Evolutionary conservation across 2,888 invertebrate species (phyloP).

Genomic region (Netelia inedita): DNA sequence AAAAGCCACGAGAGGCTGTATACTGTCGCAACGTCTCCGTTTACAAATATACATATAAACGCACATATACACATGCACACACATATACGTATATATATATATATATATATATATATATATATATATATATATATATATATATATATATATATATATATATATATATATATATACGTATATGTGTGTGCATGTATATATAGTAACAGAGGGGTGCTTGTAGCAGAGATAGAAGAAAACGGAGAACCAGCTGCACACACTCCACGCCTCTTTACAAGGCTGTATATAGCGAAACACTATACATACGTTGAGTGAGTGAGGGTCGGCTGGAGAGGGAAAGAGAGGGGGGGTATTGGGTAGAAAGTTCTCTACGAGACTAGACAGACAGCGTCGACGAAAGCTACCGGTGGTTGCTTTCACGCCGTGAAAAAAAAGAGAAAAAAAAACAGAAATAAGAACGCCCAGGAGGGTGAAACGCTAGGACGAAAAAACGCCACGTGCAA

Average conservation of each 20-base stretch:
- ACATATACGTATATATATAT: too few relatives aligned
- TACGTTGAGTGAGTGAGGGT: neutral
- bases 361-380: neutral
- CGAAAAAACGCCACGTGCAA: slow-evolving; percentile 68
- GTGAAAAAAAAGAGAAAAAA: slow-evolving; percentile 22
- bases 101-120: neutral
- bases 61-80: slow-evolving; percentile 16
- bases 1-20: slow-evolving; percentile 11
- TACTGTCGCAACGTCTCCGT: slow-evolving; percentile 37
- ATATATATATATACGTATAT: neutral
- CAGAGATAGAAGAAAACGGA: slow-evolving; percentile 37
- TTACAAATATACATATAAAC: slow-evolving; percentile 33
- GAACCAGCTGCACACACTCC: slow-evolving; percentile 57
- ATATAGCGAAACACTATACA: slow-evolving; percentile 29
- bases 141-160: too few relatives aligned
- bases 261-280: slow-evolving; percentile 43
- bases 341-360: neutral
- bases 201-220: slow-evolving; percentile 33
- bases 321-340: neutral
- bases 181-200: too few relatives aligned
- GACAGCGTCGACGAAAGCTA: slow-evolving; percentile 50
- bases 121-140: neutral
- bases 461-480: slow-evolving; percentile 53
- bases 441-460: slow-evolving; percentile 1
- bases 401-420: slow-evolving; percentile 50